Evolutionary conservation across 2,888 invertebrate genomes (phyloP).

Genomic region (Julus scandinavius): DNA sequence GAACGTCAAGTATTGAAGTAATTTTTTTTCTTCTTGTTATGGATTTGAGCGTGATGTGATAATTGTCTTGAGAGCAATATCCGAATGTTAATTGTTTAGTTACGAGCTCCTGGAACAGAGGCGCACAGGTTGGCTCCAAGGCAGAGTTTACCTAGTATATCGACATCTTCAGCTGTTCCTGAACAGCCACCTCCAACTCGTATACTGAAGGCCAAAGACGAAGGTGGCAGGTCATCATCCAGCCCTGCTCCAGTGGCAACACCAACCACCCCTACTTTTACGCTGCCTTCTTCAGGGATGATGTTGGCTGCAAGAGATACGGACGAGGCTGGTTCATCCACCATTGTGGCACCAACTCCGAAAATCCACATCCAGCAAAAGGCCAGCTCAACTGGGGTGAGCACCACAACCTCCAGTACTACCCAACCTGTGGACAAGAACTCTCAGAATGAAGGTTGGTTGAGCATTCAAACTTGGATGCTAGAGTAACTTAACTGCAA

Average conservation of each 20-base stretch:
- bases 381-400: not conserved
- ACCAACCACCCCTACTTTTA: constrained; percentile 8
- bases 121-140: constrained; percentile 36
- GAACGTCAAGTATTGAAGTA: not conserved
- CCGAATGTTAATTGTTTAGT: constrained; percentile 49
- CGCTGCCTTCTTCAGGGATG: not conserved
- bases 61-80: not conserved
- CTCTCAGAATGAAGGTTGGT: constrained; percentile 39
- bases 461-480: no score
- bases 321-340: not conserved
- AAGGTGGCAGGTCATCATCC: not conserved
- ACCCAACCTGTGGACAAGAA: not conserved
- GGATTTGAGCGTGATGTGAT: constrained; percentile 10
- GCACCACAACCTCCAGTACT: not conserved
- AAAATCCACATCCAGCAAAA: constrained; percentile 56
- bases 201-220: constrained; percentile 53
- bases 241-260: constrained; percentile 51
- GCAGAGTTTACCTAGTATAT: not conserved
- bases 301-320: not conserved
- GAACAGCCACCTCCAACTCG: constrained; percentile 52
- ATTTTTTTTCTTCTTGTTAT: not conserved
- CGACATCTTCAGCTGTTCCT: not conserved
- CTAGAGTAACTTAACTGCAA: no score
- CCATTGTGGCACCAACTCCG: constrained; percentile 44
- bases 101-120: constrained; percentile 49